phyloP scores from a whole-genome alignment of 2,113 vertebrate species.

The Corvus cornix region DNA sequence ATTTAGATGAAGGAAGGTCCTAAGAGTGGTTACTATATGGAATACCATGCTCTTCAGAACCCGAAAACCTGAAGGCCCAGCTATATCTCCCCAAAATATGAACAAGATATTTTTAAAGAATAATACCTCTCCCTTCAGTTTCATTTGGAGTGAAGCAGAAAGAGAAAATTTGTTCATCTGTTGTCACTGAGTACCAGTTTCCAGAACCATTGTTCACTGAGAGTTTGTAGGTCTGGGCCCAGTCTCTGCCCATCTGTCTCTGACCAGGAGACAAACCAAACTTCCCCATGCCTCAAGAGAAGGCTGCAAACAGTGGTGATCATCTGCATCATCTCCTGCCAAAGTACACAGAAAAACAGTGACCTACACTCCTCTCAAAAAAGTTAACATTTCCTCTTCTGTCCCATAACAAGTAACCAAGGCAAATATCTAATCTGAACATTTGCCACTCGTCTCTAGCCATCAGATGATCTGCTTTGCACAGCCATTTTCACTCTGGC shows the following conservation, averaged over 20 bases:
- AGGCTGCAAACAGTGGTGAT: background rate
- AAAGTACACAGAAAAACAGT: background rate
- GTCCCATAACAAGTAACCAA: background rate
- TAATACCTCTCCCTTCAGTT: background rate
- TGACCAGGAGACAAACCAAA: background rate
- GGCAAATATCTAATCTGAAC: background rate
- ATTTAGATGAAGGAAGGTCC: slow-evolving; percentile 22
- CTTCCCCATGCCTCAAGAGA: background rate
- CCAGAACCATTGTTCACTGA: background rate
- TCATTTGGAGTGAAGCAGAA: background rate
- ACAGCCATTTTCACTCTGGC: background rate
- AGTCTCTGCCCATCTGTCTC: background rate
- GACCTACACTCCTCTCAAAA: background rate
- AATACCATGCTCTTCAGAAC: background rate
- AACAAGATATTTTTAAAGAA: background rate
- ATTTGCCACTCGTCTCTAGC: background rate
- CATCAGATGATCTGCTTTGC: background rate
- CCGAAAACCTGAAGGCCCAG: background rate
- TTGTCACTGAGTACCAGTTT: background rate
- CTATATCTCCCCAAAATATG: background rate
- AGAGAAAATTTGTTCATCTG: background rate
- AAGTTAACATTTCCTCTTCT: background rate
- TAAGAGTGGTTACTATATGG: background rate
- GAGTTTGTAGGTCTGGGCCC: background rate
- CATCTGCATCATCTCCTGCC: background rate